These are phyloP conservation scores for Drosophila melanosoma DNA, from an alignment of 2,888 invertebrate genomes.

Conservation along the genomic window DNA sequence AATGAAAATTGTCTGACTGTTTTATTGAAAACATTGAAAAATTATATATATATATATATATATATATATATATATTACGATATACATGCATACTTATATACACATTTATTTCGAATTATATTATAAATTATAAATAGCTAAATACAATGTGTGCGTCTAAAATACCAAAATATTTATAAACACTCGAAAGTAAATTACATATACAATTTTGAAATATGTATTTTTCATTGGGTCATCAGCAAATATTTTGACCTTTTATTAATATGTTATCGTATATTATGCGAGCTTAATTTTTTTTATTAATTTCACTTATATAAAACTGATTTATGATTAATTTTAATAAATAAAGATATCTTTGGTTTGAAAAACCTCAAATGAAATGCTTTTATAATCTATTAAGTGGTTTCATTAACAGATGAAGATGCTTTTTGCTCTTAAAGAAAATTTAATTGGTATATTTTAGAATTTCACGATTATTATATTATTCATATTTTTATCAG, in stretches of 20 bases:
- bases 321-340: conserved; percentile 66
- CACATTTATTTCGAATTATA: conserved; percentile 62
- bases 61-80: conserved; percentile 55
- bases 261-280: conserved; percentile 47
- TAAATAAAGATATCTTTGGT: conserved; percentile 70
- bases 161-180: conserved; percentile 47
- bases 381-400: not conserved
- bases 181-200: conserved; percentile 37
- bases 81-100: conserved; percentile 65
- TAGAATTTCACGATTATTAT: not conserved
- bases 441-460: conserved; percentile 6
- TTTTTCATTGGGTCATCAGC: conserved; percentile 49
- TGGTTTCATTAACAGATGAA: not conserved
- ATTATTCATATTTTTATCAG: not conserved
- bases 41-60: conserved; percentile 55
- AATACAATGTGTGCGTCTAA: conserved; percentile 58
- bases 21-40: conserved; percentile 68
- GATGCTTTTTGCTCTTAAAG: conserved; percentile 1
- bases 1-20: conserved; percentile 82
- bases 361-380: conserved; percentile 63
- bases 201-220: conserved; percentile 64
- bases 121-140: conserved; percentile 48
- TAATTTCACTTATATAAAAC: conserved; percentile 48
- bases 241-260: conserved; percentile 44
- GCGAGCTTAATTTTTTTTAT: conserved; percentile 55